phyloP scores from a whole-genome alignment of 2,888 invertebrate species.

The Aethes cnicana region DNA sequence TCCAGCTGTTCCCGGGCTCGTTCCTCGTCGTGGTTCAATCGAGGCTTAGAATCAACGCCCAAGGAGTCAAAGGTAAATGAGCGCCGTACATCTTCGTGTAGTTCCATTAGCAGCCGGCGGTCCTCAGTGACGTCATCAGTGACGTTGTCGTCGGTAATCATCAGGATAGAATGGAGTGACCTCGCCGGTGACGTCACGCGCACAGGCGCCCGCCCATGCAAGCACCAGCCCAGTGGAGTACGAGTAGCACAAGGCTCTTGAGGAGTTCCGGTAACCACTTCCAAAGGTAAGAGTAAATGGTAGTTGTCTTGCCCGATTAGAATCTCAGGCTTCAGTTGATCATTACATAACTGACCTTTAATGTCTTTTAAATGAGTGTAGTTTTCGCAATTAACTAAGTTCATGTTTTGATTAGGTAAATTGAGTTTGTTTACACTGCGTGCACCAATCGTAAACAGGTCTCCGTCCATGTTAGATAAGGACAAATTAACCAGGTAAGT shows the following conservation, averaged over 20 bases:
- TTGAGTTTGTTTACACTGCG: neutral
- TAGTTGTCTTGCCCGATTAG: conserved; percentile 31
- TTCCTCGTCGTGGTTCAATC: conserved; percentile 28
- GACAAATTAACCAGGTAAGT: neutral
- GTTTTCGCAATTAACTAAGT: neutral
- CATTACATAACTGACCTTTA: neutral
- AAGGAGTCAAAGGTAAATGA: conserved; percentile 27
- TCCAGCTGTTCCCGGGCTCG: conserved; percentile 5
- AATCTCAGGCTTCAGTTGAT: conserved; percentile 15
- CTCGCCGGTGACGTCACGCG: neutral
- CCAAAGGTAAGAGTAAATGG: conserved; percentile 22
- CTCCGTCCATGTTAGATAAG: neutral
- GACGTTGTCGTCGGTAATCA: neutral
- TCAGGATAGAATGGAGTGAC: neutral
- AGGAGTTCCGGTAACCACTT: conserved; percentile 5
- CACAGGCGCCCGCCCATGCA: conserved; percentile 8
- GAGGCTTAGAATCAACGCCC: conserved; percentile 25
- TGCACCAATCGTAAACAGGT: neutral
- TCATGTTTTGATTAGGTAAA: neutral
- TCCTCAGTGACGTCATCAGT: neutral
- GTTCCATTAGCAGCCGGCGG: neutral
- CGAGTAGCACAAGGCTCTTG: conserved; percentile 24
- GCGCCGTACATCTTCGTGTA: conserved; percentile 17
- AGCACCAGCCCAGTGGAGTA: conserved; percentile 27
- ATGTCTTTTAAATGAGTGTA: conserved; percentile 13